Evolutionary conservation across 2,888 invertebrate genomes (phyloP).

Genomic region (Chalcis sispes): DNA sequence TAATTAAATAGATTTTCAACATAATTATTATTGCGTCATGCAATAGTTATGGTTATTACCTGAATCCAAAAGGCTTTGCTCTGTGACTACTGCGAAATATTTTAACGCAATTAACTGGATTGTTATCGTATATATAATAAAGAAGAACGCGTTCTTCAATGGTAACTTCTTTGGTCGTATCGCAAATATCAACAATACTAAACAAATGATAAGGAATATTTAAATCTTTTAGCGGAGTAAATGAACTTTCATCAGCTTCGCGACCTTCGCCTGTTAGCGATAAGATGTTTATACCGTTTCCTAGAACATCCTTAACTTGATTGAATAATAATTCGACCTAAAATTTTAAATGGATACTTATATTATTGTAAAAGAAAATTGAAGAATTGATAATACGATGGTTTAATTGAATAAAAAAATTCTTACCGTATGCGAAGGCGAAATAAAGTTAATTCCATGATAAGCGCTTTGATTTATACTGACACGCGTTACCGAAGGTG

Average conservation of each 20-base stretch:
- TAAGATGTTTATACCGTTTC: slow-evolving; percentile 92
- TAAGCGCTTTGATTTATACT: slow-evolving; percentile 90
- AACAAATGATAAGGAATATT: slow-evolving; percentile 94
- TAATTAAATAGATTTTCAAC: slow-evolving; percentile 7
- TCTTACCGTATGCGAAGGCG: slow-evolving; percentile 85
- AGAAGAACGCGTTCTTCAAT: slow-evolving; percentile 93
- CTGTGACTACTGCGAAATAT: slow-evolving; percentile 92
- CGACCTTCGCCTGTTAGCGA: slow-evolving; percentile 95
- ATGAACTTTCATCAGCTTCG: slow-evolving; percentile 91
- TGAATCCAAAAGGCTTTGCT: slow-evolving; percentile 92
- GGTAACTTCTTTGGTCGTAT: slow-evolving; percentile 92
- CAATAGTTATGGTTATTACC: slow-evolving; percentile 72
- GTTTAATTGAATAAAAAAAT: background rate
- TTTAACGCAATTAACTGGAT: slow-evolving; percentile 97
- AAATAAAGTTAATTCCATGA: slow-evolving; percentile 94
- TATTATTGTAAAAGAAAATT: background rate
- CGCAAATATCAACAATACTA: slow-evolving; percentile 97
- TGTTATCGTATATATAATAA: slow-evolving; percentile 98
- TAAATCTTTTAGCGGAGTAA: slow-evolving; percentile 87
- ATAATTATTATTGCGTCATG: too few relatives aligned
- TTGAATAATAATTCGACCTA: slow-evolving; percentile 84
- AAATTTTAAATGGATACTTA: slow-evolving; percentile 33
- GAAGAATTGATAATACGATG: background rate
- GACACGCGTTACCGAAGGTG: slow-evolving; percentile 88
- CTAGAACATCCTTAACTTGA: slow-evolving; percentile 87